A percentile compares a stretch with the other conserved stretches of the same genome.
These are phyloP conservation scores for Falco rusticolus DNA, from an alignment of 2,797 vertebrate species.

Conservation along the genomic window DNA sequence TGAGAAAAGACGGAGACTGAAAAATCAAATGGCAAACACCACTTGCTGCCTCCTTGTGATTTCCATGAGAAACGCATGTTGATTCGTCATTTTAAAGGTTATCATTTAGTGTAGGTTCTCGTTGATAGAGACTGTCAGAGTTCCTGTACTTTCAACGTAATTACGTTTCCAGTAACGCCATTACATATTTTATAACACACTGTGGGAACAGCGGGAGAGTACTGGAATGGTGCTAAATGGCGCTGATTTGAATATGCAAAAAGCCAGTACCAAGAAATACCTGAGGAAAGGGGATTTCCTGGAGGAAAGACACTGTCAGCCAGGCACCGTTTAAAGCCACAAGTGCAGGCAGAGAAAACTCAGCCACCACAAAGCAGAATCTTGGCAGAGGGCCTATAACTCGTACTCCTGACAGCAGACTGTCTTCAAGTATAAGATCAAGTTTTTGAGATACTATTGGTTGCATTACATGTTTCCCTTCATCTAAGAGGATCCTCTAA, in stretches of 20 bases:
- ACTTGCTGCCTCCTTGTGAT: not conserved
- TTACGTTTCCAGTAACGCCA: not conserved
- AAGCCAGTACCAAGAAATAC: not conserved
- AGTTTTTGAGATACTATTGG: rapidly evolving
- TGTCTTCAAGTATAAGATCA: rapidly evolving
- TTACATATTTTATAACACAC: not conserved
- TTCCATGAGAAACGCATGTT: not conserved
- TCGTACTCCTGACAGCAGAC: not conserved
- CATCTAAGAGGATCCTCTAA: not conserved
- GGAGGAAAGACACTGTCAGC: rapidly evolving
- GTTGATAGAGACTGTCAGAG: not conserved
- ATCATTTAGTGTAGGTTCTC: not conserved
- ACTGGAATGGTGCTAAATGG: not conserved
- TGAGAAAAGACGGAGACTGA: not conserved
- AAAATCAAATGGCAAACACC: not conserved
- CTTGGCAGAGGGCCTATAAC: not conserved
- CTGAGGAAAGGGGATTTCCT: not conserved
- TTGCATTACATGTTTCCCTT: not conserved
- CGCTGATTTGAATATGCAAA: not conserved
- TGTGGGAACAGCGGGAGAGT: not conserved
- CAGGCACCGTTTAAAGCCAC: not conserved
- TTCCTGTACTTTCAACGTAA: not conserved
- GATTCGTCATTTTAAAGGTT: not conserved
- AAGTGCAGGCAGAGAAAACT: not conserved
- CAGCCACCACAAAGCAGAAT: rapidly evolving